phyloP scores from a whole-genome alignment of 2,888 invertebrate genomes.

The Clitarchus hookeri region DNA sequence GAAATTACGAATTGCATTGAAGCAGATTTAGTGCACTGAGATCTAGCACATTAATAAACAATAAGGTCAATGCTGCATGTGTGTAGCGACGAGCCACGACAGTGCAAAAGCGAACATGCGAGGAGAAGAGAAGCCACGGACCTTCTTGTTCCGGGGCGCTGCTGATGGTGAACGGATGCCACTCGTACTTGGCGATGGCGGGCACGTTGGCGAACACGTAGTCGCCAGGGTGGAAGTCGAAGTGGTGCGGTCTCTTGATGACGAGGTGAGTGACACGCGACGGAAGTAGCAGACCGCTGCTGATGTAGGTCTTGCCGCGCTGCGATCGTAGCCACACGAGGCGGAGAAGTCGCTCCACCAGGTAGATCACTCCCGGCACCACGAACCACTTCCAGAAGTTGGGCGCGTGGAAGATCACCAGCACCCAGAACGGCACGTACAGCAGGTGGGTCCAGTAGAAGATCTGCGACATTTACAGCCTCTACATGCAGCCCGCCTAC shows the following conservation, averaged over 20 bases:
- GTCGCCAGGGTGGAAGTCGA: slow-evolving; percentile 90
- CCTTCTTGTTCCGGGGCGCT: slow-evolving; percentile 93
- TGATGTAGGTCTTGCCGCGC: slow-evolving; percentile 86
- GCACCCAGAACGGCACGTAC: slow-evolving; percentile 85
- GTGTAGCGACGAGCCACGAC: too few species aligned
- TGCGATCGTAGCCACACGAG: slow-evolving; percentile 63
- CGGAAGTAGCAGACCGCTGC: slow-evolving; percentile 82
- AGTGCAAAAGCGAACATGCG: too few species aligned
- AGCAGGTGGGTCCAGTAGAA: slow-evolving; percentile 94
- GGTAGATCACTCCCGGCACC: slow-evolving; percentile 76
- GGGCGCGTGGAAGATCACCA: slow-evolving; percentile 84
- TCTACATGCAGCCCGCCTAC: too few species aligned
- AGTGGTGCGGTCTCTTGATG: slow-evolving; percentile 82
- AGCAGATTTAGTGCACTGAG: too few species aligned
- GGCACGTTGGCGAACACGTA: slow-evolving; percentile 94
- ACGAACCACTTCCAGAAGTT: slow-evolving; percentile 97
- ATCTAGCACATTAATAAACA: too few species aligned
- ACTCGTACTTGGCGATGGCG: slow-evolving; percentile 88
- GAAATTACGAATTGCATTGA: too few species aligned
- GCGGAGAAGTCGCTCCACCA: slow-evolving; percentile 74
- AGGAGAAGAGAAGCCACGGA: not conserved
- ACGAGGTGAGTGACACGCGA: slow-evolving; percentile 91
- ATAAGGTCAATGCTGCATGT: too few species aligned
- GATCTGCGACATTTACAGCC: slow-evolving; percentile 59
- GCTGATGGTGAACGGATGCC: slow-evolving; percentile 97